phyloP scores from a whole-genome alignment of 1,140 invertebrate species.

The Formica exsecta region DNA sequence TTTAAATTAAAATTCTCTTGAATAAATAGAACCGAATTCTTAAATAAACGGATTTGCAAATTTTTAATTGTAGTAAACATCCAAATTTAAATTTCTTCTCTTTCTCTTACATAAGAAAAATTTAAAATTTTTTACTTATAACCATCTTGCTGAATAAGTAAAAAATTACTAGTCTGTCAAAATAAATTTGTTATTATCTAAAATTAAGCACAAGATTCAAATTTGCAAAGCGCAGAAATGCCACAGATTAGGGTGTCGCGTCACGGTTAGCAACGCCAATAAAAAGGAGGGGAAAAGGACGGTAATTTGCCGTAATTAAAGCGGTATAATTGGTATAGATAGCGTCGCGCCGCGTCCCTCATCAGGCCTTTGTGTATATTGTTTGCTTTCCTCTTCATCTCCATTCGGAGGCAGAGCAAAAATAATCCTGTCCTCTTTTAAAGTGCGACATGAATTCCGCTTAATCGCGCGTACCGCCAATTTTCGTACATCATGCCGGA shows the following conservation, averaged over 20 bases:
- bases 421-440: slow-evolving; percentile 53
- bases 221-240: slow-evolving; percentile 1
- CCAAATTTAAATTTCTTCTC: not conserved
- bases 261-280: slow-evolving; percentile 61
- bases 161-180: slow-evolving; percentile 15
- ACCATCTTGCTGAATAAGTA: not conserved
- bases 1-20: not conserved
- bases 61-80: not conserved
- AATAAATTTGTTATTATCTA: not conserved
- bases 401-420: slow-evolving; percentile 19
- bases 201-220: slow-evolving; percentile 18
- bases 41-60: not conserved
- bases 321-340: slow-evolving; percentile 76
- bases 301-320: slow-evolving; percentile 78
- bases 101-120: not conserved
- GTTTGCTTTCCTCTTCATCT: slow-evolving; percentile 16
- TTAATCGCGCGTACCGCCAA: slow-evolving; percentile 7
- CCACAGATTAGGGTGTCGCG: slow-evolving; percentile 6
- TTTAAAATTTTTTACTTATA: not conserved
- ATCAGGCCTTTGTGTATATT: slow-evolving; percentile 16
- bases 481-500: slow-evolving; percentile 1
- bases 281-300: slow-evolving; percentile 51
- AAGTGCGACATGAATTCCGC: slow-evolving; percentile 20
- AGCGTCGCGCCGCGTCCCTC: slow-evolving; percentile 50
- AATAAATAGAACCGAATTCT: not conserved